Percentiles rank a stretch among this genome's conserved stretches.
Evolutionary conservation across 2,113 vertebrate species (phyloP).

Genomic region (Silurus meridionalis): DNA sequence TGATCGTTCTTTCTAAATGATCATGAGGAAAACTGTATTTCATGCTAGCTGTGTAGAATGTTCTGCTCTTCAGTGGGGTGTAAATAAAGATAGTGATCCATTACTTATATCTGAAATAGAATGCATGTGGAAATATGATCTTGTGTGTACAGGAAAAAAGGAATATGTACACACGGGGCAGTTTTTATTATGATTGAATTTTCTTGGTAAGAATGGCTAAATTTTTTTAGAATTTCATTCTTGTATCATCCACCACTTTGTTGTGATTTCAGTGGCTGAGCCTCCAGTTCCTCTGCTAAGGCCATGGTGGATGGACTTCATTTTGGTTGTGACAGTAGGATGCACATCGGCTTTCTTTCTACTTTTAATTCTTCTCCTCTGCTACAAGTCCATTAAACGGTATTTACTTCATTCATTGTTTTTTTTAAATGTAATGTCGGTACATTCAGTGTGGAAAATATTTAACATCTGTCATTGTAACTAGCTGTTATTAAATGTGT

Average conservation of each 20-base stretch:
- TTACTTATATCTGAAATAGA: neutral
- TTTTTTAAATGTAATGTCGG: neutral
- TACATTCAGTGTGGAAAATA: neutral
- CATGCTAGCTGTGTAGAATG: neutral
- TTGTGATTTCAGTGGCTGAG: slow-evolving; percentile 73
- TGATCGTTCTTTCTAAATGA: slow-evolving; percentile 14
- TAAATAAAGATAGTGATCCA: neutral
- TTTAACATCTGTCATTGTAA: neutral
- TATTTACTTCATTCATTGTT: slow-evolving; percentile 61
- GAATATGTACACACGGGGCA: neutral
- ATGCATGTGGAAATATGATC: neutral
- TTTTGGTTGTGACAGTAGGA: slow-evolving; percentile 83
- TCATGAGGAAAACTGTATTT: neutral
- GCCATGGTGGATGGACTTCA: slow-evolving; percentile 89
- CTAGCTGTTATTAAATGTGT: neutral
- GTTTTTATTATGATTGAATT: neutral
- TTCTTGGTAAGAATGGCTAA: too few species aligned
- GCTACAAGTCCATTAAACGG: slow-evolving; percentile 99
- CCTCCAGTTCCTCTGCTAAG: slow-evolving; percentile 78
- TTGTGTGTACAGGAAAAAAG: neutral
- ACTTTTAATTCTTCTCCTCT: slow-evolving; percentile 90
- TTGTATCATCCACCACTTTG: slow-evolving; percentile 19
- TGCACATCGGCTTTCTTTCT: slow-evolving; percentile 86
- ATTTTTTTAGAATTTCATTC: neutral
- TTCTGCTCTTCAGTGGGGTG: neutral